phyloP scores from a whole-genome alignment of 2,888 invertebrate species.

The Drosophila subquinaria region DNA sequence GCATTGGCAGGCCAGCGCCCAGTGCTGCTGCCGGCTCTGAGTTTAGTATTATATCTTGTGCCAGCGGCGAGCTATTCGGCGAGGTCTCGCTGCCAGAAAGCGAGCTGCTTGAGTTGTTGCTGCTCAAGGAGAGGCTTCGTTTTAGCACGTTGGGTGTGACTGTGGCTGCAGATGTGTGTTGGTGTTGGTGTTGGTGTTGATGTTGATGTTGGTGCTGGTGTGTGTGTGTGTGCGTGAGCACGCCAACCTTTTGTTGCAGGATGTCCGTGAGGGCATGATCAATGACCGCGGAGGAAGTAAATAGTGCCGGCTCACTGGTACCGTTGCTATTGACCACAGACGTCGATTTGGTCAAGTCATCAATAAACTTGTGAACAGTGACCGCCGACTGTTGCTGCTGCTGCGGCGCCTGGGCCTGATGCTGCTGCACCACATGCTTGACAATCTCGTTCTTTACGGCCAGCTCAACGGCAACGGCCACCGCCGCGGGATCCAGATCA shows the following conservation, averaged over 20 bases:
- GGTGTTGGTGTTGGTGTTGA: conserved; percentile 33
- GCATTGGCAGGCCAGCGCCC: conserved; percentile 74
- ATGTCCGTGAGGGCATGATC: conserved; percentile 83
- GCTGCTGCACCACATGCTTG: conserved; percentile 87
- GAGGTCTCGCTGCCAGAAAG: conserved; percentile 70
- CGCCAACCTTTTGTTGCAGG: conserved; percentile 72
- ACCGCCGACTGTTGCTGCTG: conserved; percentile 87
- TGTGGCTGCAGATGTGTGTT: conserved; percentile 25
- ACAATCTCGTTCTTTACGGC: conserved; percentile 88
- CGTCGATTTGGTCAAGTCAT: conserved; percentile 79
- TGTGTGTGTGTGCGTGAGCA: conserved; percentile 44
- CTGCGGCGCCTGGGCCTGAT: conserved; percentile 86
- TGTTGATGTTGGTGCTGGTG: conserved; percentile 29
- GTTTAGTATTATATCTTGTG: conserved; percentile 85
- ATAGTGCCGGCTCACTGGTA: conserved; percentile 67
- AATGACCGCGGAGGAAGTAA: conserved; percentile 71
- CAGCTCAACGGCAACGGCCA: conserved; percentile 82
- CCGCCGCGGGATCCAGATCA: conserved; percentile 75
- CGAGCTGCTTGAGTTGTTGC: conserved; percentile 73
- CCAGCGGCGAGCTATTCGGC: conserved; percentile 82
- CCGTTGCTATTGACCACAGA: conserved; percentile 69
- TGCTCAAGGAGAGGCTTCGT: conserved; percentile 85
- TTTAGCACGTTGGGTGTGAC: conserved; percentile 74
- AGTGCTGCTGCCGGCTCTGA: conserved; percentile 84
- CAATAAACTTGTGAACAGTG: conserved; percentile 85